Conservation (phyloP, 1,140 invertebrate species). For the Cyphomyrmex costatus region DNA sequence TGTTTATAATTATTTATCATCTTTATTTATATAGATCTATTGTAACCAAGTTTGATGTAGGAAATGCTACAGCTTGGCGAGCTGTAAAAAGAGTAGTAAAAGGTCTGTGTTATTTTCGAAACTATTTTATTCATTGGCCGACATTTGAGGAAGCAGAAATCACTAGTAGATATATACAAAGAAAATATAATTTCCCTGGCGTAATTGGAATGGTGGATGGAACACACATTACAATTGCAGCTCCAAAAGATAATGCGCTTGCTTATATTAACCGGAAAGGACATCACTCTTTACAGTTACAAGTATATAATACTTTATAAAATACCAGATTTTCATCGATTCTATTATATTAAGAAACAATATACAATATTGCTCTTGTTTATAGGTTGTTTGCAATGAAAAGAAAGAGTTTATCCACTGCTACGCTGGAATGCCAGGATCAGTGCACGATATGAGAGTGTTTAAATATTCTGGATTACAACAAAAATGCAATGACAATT, state of each 20-base stretch:
- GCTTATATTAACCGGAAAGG: background rate
- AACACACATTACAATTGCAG: background rate
- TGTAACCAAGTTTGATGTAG: constrained; percentile 5
- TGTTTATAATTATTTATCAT: background rate
- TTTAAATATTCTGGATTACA: background rate
- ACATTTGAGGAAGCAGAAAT: background rate
- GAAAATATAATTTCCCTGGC: background rate
- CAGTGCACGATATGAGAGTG: background rate
- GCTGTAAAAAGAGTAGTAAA: background rate
- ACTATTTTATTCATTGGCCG: background rate
- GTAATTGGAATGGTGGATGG: background rate
- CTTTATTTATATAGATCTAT: background rate
- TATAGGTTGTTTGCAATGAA: too few relatives aligned
- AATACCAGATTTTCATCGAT: background rate
- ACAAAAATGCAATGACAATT: background rate
- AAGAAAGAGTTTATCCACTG: background rate
- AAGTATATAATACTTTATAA: background rate
- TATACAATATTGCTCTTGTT: too few relatives aligned
- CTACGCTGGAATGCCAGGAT: background rate
- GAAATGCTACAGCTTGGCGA: background rate
- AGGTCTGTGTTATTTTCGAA: background rate
- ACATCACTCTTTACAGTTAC: background rate
- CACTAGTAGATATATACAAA: background rate
- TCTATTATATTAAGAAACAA: too few relatives aligned
- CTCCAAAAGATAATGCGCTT: background rate